A percentile compares a stretch with the other conserved stretches of the same genome.
These are phyloP conservation scores for Pangasius djambal DNA, from an alignment of 2,797 vertebrate species.

Conservation along the genomic window DNA sequence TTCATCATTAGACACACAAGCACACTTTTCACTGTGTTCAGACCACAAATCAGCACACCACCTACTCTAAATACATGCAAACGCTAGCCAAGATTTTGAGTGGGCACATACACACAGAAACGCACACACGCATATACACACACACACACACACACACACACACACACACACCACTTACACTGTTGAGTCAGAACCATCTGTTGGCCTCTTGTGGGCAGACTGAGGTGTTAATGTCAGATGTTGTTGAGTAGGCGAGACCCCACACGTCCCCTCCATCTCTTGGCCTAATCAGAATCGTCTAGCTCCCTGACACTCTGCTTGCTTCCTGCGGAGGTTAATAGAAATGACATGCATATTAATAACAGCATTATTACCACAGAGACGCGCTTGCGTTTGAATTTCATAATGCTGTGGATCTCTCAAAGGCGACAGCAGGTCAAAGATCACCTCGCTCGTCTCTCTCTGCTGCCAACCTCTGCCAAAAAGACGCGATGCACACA, in stretches of 20 bases:
- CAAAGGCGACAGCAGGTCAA: slow-evolving; percentile 26
- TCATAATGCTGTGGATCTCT: slow-evolving; percentile 27
- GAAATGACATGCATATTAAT: slow-evolving; percentile 64
- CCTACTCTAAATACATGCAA: slow-evolving; percentile 6
- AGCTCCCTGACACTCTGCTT: slow-evolving; percentile 52
- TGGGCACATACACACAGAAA: slow-evolving; percentile 6
- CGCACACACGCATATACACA: neutral
- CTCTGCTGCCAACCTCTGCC: slow-evolving; percentile 5
- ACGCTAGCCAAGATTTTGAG: slow-evolving; percentile 22
- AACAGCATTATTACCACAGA: slow-evolving; percentile 57
- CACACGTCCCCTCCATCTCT: slow-evolving; percentile 42
- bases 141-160: slow-evolving; percentile 1
- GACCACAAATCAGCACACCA: slow-evolving; percentile 21
- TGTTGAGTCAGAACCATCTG: slow-evolving; percentile 66
- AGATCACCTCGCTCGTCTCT: slow-evolving; percentile 36
- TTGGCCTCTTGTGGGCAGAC: slow-evolving; percentile 60
- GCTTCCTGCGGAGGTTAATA: slow-evolving; percentile 63
- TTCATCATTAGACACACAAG: slow-evolving; percentile 12
- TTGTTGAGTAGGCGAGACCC: slow-evolving; percentile 55
- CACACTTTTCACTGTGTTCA: neutral
- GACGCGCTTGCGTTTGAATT: slow-evolving; percentile 42
- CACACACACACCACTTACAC: neutral
- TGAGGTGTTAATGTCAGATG: slow-evolving; percentile 55
- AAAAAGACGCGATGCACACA: slow-evolving; percentile 12
- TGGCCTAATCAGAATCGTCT: slow-evolving; percentile 60